phyloP scores from a whole-genome alignment of 2,113 vertebrate genomes.

The Lagenorhynchus albirostris region DNA sequence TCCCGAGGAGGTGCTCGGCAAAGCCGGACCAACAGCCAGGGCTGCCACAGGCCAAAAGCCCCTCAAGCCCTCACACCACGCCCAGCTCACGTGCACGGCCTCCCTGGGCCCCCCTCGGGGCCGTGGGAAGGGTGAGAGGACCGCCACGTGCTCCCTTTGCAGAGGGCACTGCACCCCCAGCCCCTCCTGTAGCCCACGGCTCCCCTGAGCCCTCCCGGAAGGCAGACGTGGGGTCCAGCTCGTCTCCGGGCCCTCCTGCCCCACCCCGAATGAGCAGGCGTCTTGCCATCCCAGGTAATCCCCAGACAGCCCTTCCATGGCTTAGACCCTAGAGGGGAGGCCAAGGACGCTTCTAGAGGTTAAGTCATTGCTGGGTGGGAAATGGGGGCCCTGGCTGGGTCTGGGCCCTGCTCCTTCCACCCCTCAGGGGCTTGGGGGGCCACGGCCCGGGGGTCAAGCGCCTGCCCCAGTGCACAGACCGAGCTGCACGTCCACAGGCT shows the following conservation, averaged over 20 bases:
- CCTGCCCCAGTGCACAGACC: accelerated
- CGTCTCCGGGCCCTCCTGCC: accelerated
- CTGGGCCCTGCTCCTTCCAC: background rate
- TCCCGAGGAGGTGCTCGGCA: background rate
- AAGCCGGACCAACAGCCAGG: too few species aligned
- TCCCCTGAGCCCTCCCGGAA: background rate
- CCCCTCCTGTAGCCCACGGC: background rate
- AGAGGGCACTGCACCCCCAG: background rate
- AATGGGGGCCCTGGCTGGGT: accelerated
- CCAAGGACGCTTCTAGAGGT: background rate
- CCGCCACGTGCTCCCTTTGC: background rate
- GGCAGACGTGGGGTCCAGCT: background rate
- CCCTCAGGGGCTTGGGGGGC: accelerated
- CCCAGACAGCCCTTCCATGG: accelerated
- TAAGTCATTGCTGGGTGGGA: background rate
- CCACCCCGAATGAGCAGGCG: accelerated
- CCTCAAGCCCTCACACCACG: accelerated
- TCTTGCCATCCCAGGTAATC: background rate
- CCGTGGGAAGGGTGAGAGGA: background rate
- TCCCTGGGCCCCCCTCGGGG: background rate
- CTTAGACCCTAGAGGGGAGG: background rate
- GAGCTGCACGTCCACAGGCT: accelerated
- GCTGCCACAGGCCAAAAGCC: background rate
- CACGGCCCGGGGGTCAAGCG: background rate
- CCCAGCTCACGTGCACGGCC: accelerated